These are phyloP conservation scores for Adrianichthys oophorus DNA, from an alignment of 2,797 vertebrate genomes.

Conservation along the genomic window DNA sequence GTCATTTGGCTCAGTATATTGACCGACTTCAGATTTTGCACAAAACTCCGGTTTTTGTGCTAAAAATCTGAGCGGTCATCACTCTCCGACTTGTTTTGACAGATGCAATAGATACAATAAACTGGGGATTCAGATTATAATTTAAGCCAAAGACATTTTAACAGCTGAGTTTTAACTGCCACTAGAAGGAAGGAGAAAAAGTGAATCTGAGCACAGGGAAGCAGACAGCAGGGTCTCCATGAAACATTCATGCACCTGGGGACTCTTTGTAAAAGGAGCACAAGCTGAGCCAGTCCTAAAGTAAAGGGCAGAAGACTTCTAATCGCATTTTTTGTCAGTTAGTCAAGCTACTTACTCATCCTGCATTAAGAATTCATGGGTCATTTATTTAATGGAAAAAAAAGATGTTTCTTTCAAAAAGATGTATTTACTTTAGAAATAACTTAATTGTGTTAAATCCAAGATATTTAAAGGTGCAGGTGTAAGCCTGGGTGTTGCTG, in stretches of 20 bases:
- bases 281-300: slow-evolving; percentile 66
- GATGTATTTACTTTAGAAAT: slow-evolving; percentile 36
- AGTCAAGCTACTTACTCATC: slow-evolving; percentile 45
- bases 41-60: too few relatives aligned
- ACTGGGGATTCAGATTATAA: slow-evolving; percentile 32
- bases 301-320: slow-evolving; percentile 58
- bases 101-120: too few relatives aligned
- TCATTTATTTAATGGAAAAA: slow-evolving; percentile 29
- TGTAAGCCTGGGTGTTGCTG: slow-evolving; percentile 43
- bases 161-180: slow-evolving; percentile 62
- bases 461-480: slow-evolving; percentile 48
- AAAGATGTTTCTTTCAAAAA: slow-evolving; percentile 16
- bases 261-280: slow-evolving; percentile 68
- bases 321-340: slow-evolving; percentile 60
- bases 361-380: slow-evolving; percentile 47
- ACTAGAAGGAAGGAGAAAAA: slow-evolving; percentile 46
- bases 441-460: slow-evolving; percentile 41
- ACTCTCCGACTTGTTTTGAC: too few relatives aligned
- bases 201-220: slow-evolving; percentile 43
- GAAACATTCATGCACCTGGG: slow-evolving; percentile 77
- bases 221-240: slow-evolving; percentile 65
- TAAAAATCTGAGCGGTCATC: too few relatives aligned
- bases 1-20: too few relatives aligned
- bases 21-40: too few relatives aligned
- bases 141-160: slow-evolving; percentile 57